phyloP scores from a whole-genome alignment of 2,797 vertebrate genomes.

The Phoeniculus purpureus region DNA sequence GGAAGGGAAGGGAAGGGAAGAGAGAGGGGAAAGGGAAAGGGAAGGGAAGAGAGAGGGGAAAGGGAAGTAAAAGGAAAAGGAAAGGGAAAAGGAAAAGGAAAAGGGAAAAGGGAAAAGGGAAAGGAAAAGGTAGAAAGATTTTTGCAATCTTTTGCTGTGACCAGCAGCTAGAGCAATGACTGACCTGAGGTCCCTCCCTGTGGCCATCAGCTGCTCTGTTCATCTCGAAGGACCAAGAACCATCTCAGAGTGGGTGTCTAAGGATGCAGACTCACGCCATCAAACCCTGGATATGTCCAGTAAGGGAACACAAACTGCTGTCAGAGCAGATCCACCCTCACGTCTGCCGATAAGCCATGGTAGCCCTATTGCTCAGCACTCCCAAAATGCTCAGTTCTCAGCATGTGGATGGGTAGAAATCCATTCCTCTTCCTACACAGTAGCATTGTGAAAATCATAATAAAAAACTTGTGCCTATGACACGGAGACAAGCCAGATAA shows the following conservation, averaged over 20 bases:
- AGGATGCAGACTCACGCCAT: neutral
- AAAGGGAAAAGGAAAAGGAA: too few species aligned
- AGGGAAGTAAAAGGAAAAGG: accelerated
- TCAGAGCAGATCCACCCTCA: neutral
- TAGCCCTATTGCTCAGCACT: neutral
- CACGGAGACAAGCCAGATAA: neutral
- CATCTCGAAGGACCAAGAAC: neutral
- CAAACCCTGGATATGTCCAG: accelerated
- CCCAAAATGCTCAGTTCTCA: neutral
- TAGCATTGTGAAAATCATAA: neutral
- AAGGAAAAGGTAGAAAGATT: neutral
- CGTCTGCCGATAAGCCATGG: accelerated
- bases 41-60: accelerated
- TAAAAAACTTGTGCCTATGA: neutral
- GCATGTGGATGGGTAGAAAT: neutral
- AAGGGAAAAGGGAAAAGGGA: neutral
- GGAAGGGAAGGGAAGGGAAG: accelerated
- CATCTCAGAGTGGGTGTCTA: neutral
- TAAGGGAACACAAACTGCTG: neutral
- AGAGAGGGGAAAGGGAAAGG: accelerated
- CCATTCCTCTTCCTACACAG: neutral
- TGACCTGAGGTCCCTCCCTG: neutral
- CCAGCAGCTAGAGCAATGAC: neutral
- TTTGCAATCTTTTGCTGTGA: neutral
- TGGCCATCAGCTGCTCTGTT: neutral